These are phyloP conservation scores for Tringa solitaria DNA, from an alignment of 2,113 vertebrate species.

Conservation along the genomic window DNA sequence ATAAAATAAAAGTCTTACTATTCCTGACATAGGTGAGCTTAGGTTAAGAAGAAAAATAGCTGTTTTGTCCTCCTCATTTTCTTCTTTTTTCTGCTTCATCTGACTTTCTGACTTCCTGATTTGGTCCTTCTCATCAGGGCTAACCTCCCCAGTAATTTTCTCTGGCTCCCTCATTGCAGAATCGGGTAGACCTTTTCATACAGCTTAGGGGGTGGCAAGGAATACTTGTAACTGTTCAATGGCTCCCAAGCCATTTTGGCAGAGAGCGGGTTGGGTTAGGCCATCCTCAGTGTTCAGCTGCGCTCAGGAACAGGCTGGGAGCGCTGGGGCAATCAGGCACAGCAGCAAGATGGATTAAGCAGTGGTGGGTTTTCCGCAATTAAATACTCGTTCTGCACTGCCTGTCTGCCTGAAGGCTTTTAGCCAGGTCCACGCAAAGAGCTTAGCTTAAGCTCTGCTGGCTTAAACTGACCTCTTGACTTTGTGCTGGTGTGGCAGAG, in stretches of 20 bases:
- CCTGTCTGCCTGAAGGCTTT: not conserved
- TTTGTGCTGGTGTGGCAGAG: not conserved
- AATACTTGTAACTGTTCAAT: not conserved
- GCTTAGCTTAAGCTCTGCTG: not conserved
- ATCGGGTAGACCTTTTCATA: not conserved
- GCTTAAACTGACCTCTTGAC: not conserved
- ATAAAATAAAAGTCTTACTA: not conserved
- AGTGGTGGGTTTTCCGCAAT: not conserved
- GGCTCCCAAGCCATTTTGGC: not conserved
- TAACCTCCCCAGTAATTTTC: not conserved
- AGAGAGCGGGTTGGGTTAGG: not conserved
- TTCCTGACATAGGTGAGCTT: not conserved
- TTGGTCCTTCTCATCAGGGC: not conserved
- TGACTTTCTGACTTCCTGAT: not conserved
- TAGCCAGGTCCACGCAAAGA: not conserved
- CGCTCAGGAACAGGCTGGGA: not conserved
- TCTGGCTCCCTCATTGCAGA: not conserved
- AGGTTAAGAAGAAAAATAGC: not conserved
- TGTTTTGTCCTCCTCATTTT: not conserved
- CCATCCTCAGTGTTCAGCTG: not conserved
- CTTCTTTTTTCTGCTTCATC: not conserved
- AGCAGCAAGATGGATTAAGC: not conserved
- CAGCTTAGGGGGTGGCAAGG: not conserved
- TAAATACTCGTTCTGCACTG: not conserved
- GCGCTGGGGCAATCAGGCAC: not conserved